Base-by-base conservation (phyloP, 2,113 vertebrate species). In the Sphaerodactylus townsendi region DNA sequence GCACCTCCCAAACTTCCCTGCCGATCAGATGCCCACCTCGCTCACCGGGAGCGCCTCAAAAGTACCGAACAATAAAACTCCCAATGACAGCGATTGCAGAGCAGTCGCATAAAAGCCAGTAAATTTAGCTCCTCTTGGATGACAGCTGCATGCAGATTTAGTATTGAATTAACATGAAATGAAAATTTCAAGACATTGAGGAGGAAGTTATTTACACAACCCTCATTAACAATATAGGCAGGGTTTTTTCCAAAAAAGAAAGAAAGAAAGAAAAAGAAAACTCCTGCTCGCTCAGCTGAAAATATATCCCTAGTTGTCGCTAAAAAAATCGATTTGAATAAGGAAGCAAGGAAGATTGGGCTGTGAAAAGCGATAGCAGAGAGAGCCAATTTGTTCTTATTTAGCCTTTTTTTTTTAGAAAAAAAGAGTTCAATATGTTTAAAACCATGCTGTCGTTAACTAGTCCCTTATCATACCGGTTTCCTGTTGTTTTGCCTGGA, bases 131-230 rank as follows among this genome's bases (percentile, higher is more conserved):
- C 33, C 59, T 85, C 90, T 86, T 79, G 87, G 84, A 79, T 88
- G 84, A 80, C 88, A 80, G 83, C 84, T 86, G 83, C 81, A 77
- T 87, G 90, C 87, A 35, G 78, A 85, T 81, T 90, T 89, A 87
- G 82, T 68, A 77, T 80, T 86, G 92, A 82, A 73, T 82, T 82
- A 82, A 77, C 92, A 91, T 93, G 84, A 90, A 88, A 85, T 84
- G 72, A 84, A 82, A 69, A 90, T 90, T 92, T 87, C 87, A 87
- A 33, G 84, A 85, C 6, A 64, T 89, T 93, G 90, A 90, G 86
- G 85, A 89, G 86, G 87, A 85, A 87, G 86, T 93, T 95, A 93
- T 94, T 94, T 94, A 94, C 91, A 66, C 88, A 92, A 92, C 92
- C 86, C 87, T 93, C 90, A 91, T 92, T 93, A 92, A 83, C 87